Conservation (phyloP, 2,113 vertebrate species). For the Periophthalmus modestus region DNA sequence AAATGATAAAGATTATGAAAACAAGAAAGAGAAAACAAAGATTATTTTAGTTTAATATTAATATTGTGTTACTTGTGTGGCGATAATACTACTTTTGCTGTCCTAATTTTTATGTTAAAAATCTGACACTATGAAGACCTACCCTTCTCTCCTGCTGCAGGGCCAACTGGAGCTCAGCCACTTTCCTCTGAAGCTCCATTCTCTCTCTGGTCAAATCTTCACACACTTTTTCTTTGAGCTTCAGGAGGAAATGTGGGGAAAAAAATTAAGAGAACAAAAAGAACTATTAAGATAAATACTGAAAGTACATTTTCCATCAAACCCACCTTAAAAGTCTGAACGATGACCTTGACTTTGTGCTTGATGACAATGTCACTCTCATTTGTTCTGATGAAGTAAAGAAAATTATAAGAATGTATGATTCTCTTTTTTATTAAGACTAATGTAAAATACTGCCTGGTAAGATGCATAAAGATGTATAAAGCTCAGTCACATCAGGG, state of each 20-base stretch:
- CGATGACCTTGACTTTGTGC: slow-evolving; percentile 82
- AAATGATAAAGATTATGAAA: too few species aligned
- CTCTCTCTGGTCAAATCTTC: slow-evolving; percentile 71
- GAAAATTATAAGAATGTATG: not conserved
- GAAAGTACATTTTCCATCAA: slow-evolving; percentile 8
- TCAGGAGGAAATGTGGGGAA: slow-evolving; percentile 6
- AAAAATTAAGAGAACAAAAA: not conserved
- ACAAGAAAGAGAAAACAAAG: too few species aligned
- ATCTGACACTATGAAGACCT: slow-evolving; percentile 2
- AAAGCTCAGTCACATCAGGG: too few species aligned
- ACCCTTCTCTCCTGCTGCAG: slow-evolving; percentile 81
- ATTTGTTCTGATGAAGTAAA: slow-evolving; percentile 69
- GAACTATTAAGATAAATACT: not conserved
- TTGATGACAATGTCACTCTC: slow-evolving; percentile 81
- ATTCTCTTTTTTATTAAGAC: not conserved
- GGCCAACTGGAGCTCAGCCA: slow-evolving; percentile 80
- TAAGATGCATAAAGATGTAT: too few species aligned
- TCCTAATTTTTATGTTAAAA: too few species aligned
- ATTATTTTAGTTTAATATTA: too few species aligned
- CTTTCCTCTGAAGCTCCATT: slow-evolving; percentile 70
- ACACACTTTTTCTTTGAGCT: slow-evolving; percentile 50
- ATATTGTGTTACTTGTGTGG: not conserved
- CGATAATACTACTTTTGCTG: too few species aligned
- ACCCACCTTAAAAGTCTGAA: slow-evolving; percentile 80
- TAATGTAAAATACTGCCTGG: not conserved